Evolutionary conservation across 2,888 invertebrate species (phyloP).

Genomic region (Artemia sinica): DNA sequence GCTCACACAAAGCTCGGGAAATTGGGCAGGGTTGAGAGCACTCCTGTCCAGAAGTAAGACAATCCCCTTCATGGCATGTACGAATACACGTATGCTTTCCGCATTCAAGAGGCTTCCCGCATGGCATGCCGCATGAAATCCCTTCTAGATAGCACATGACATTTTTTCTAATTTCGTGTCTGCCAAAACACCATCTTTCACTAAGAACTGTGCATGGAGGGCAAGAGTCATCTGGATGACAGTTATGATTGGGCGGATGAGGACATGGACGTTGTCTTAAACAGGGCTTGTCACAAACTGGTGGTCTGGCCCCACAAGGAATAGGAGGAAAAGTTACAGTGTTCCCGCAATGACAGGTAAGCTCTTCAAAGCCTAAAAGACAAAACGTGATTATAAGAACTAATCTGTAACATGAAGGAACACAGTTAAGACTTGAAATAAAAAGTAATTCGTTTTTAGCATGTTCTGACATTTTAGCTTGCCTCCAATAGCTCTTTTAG

Average conservation of each 20-base stretch:
- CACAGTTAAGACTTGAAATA: too few species aligned
- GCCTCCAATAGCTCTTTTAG: too few species aligned
- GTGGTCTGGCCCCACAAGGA: constrained; percentile 67
- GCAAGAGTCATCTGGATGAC: constrained; percentile 53
- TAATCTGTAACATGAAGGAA: too few species aligned
- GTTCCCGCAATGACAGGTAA: constrained; percentile 75
- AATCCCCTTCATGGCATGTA: constrained; percentile 57
- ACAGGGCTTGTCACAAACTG: constrained; percentile 60
- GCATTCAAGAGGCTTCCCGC: constrained; percentile 60
- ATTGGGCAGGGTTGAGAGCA: constrained; percentile 65
- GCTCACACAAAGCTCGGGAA: constrained; percentile 53
- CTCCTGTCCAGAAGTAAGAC: constrained; percentile 40
- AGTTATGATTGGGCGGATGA: constrained; percentile 65
- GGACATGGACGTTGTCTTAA: constrained; percentile 53
- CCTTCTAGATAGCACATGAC: constrained; percentile 71
- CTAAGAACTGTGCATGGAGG: constrained; percentile 74
- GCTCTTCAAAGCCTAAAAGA: constrained; percentile 54
- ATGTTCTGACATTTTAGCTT: not conserved
- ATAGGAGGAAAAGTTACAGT: constrained; percentile 76
- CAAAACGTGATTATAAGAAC: too few species aligned
- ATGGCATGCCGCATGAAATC: constrained; percentile 77
- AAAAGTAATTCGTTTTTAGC: too few species aligned
- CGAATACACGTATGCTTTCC: constrained; percentile 65
- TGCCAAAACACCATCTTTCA: constrained; percentile 63
- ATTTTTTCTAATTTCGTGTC: constrained; percentile 61